Percentiles rank a stretch among this genome's conserved stretches.
Evolutionary conservation across 2,797 vertebrate species (phyloP).

Genomic region (Avahi laniger): DNA sequence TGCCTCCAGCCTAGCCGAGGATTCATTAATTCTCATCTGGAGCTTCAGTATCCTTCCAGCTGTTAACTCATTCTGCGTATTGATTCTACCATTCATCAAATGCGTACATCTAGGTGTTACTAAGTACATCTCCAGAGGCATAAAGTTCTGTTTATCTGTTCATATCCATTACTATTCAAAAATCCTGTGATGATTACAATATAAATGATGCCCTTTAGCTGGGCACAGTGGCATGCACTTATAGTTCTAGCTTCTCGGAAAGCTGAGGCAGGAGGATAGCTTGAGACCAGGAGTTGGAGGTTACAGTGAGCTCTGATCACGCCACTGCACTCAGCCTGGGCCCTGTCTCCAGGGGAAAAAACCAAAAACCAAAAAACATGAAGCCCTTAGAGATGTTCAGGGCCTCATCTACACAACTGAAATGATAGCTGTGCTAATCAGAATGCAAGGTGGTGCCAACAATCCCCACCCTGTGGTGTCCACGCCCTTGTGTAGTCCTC

Average conservation of each 20-base stretch:
- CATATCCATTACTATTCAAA: neutral
- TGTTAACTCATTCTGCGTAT: neutral
- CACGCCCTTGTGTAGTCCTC: neutral
- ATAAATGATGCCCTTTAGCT: neutral
- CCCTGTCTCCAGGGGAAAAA: neutral
- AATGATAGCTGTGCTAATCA: neutral
- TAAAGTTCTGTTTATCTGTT: neutral
- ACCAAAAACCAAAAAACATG: neutral
- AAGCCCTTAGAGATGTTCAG: neutral
- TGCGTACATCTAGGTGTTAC: neutral
- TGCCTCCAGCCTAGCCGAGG: neutral
- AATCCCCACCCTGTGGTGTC: neutral
- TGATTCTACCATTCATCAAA: neutral
- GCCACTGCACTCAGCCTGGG: neutral
- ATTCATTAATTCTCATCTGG: neutral
- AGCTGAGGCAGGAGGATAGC: neutral
- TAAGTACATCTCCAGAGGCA: neutral
- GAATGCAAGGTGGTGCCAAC: neutral
- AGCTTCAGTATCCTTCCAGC: neutral
- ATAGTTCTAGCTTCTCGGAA: neutral
- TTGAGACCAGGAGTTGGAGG: neutral
- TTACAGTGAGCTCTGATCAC: neutral
- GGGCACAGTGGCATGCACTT: neutral
- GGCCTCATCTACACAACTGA: neutral
- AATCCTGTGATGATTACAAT: neutral